Conservation (phyloP, 2,888 invertebrate species). For the Ormyrus rosae region DNA sequence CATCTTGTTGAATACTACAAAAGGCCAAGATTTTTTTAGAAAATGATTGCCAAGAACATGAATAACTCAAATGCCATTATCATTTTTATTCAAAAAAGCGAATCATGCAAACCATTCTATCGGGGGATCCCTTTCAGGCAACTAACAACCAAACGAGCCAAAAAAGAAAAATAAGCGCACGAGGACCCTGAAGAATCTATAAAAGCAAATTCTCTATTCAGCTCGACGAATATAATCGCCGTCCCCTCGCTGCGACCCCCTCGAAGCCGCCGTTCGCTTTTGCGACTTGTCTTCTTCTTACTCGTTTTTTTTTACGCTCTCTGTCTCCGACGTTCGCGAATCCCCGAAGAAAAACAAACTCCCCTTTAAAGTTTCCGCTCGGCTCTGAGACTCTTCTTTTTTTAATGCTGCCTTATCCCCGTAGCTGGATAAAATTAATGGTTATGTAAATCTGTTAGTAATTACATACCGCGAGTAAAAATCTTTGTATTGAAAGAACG, state of each 20-base stretch:
- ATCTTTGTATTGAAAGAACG: too few relatives aligned
- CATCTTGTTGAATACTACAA: too few relatives aligned
- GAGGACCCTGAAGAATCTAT: constrained; percentile 20
- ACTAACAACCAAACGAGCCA: constrained; percentile 1
- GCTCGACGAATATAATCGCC: neutral
- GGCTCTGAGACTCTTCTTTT: neutral
- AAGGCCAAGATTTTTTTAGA: neutral
- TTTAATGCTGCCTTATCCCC: constrained; percentile 9
- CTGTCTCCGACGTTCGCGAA: neutral
- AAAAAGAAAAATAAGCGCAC: neutral
- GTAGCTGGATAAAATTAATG: neutral
- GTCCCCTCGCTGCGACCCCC: neutral
- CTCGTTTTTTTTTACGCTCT: neutral
- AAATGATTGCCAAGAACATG: constrained; percentile 20
- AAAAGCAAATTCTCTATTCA: constrained; percentile 39
- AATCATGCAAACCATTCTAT: constrained; percentile 16
- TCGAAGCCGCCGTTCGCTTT: neutral
- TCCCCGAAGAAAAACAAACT: constrained; percentile 50
- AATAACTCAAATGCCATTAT: constrained; percentile 29
- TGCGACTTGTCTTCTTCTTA: neutral
- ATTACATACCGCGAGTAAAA: too few relatives aligned
- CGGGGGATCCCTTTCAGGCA: neutral
- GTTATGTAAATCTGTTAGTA: too few relatives aligned
- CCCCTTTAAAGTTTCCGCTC: constrained; percentile 52
- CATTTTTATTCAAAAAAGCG: constrained; percentile 21